A percentile compares a stretch with the other conserved stretches of the same genome.
phyloP scores from a whole-genome alignment of 1,140 invertebrate genomes.

The Drosophila miranda region DNA sequence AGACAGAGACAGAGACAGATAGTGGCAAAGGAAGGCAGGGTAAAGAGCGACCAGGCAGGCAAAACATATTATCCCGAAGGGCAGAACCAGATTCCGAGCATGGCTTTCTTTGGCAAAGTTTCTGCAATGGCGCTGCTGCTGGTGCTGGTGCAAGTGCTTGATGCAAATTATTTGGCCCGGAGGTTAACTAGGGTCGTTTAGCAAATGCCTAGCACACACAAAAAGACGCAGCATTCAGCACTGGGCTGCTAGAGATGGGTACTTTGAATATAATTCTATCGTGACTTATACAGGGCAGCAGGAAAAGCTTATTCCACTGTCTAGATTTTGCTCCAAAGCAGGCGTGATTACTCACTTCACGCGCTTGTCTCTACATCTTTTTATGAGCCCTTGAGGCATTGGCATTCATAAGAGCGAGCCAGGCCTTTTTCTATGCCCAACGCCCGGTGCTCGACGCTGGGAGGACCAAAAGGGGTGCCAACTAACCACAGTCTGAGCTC shows the following conservation, averaged over 20 bases:
- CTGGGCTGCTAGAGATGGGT: neutral
- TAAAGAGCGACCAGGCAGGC: too few relatives aligned
- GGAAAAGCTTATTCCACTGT: too few relatives aligned
- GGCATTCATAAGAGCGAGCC: constrained; percentile 72
- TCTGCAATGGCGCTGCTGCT: constrained; percentile 27
- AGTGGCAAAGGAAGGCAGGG: too few relatives aligned
- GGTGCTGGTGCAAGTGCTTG: constrained; percentile 67
- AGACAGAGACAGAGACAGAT: neutral
- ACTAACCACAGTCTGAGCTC: constrained; percentile 42
- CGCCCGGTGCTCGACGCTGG: neutral
- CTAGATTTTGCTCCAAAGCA: too few relatives aligned
- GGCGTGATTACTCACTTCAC: constrained; percentile 14
- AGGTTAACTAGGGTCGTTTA: constrained; percentile 80
- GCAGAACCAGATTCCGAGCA: constrained; percentile 63
- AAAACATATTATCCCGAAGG: constrained; percentile 53
- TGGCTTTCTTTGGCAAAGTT: constrained; percentile 51
- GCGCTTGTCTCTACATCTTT: constrained; percentile 35
- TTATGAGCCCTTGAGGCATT: constrained; percentile 70
- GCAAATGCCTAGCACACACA: constrained; percentile 72
- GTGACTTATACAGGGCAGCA: too few relatives aligned
- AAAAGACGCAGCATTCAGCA: constrained; percentile 21
- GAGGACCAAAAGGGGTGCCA: constrained; percentile 1
- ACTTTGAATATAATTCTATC: neutral
- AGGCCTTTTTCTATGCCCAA: constrained; percentile 56
- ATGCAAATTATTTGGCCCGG: constrained; percentile 79